These are phyloP conservation scores for Sebastes fasciatus DNA, from an alignment of 2,113 vertebrate genomes.

Conservation along the genomic window DNA sequence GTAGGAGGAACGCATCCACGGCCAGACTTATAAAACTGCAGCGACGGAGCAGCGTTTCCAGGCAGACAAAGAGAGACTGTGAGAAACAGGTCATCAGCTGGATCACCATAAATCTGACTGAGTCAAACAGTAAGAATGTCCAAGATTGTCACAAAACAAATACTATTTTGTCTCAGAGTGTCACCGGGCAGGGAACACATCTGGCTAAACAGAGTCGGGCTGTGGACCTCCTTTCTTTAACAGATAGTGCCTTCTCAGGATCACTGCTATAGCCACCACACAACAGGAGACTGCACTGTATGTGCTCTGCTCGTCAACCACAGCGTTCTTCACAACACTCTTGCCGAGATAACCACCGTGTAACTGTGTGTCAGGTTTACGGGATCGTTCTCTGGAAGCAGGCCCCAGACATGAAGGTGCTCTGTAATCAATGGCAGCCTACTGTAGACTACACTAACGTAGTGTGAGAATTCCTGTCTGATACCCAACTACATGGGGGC, in stretches of 20 bases:
- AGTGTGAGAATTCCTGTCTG: conserved; percentile 60
- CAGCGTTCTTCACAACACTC: conserved; percentile 21
- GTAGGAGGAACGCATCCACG: conserved; percentile 56
- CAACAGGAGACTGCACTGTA: conserved; percentile 13
- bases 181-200: conserved; percentile 69
- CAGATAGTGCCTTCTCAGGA: conserved; percentile 48
- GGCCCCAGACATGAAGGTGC: conserved; percentile 30
- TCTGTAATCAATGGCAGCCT: conserved; percentile 53
- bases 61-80: conserved; percentile 76
- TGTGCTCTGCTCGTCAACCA: conserved; percentile 22
- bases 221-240: conserved; percentile 48
- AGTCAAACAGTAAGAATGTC: conserved; percentile 78
- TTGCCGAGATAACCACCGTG: neutral
- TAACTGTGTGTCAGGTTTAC: neutral
- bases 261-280: conserved; percentile 27
- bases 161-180: conserved; percentile 73
- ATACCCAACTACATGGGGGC: conserved; percentile 12
- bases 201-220: conserved; percentile 72
- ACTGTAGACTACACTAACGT: conserved; percentile 7
- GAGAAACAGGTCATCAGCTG: conserved; percentile 48
- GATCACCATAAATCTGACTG: conserved; percentile 73
- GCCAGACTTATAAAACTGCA: conserved; percentile 73
- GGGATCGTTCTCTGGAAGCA: conserved; percentile 6
- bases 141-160: conserved; percentile 80
- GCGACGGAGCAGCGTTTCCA: conserved; percentile 54